Conservation (phyloP, 1,140 invertebrate genomes). For the Holotrichia oblita region DNA sequence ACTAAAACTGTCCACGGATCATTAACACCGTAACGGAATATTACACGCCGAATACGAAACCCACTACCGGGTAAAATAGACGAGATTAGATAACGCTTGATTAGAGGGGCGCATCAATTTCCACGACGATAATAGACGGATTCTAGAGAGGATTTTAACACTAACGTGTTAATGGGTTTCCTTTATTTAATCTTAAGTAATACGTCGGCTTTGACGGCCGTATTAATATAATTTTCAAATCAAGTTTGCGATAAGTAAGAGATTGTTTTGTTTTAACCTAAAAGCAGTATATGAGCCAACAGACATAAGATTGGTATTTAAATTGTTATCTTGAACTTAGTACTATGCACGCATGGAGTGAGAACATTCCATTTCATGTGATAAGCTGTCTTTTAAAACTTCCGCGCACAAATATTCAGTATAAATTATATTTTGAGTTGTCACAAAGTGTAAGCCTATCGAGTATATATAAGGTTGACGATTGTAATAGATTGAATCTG, state of each 20-base stretch:
- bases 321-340: not conserved
- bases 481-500: too few species aligned
- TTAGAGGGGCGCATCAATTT: slow-evolving; percentile 11
- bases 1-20: slow-evolving; percentile 25
- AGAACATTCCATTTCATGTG: not conserved
- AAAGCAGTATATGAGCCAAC: not conserved
- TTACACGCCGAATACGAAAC: not conserved
- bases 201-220: slow-evolving; percentile 1
- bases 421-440: too few species aligned
- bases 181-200: slow-evolving; percentile 31
- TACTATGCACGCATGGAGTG: not conserved
- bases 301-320: not conserved
- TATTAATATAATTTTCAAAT: slow-evolving; percentile 30
- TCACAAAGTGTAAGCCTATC: too few species aligned
- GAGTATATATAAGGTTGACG: too few species aligned
- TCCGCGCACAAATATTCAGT: too few species aligned
- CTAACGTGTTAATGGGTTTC: slow-evolving; percentile 30
- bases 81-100: slow-evolving; percentile 30
- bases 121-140: slow-evolving; percentile 6
- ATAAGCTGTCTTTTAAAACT: not conserved
- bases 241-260: not conserved
- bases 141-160: slow-evolving; percentile 15
- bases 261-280: slow-evolving; percentile 5
- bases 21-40: slow-evolving; percentile 16
- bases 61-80: slow-evolving; percentile 25